Percentiles rank a stretch among this genome's conserved stretches.
phyloP scores from a whole-genome alignment of 2,113 vertebrate species.

The Macroglossus sobrinus region DNA sequence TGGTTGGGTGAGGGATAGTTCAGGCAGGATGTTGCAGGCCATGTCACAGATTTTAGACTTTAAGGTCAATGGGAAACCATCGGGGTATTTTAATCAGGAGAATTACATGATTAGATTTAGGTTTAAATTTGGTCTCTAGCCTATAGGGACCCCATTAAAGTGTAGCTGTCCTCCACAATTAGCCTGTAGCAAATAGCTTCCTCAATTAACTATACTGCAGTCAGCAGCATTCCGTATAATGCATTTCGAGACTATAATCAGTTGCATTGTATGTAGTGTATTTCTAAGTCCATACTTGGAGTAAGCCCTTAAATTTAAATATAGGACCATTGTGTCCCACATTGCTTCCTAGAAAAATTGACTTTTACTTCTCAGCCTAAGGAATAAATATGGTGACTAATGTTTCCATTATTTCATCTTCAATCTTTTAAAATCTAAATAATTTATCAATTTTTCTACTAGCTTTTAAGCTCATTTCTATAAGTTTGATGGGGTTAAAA shows the following conservation, averaged over 20 bases:
- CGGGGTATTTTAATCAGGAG: neutral
- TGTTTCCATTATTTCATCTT: constrained; percentile 32
- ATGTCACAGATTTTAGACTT: neutral
- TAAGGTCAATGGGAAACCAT: neutral
- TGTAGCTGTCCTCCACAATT: neutral
- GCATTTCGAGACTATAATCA: neutral
- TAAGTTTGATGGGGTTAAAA: constrained; percentile 44
- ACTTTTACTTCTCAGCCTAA: neutral
- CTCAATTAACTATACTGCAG: neutral
- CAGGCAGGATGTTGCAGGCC: neutral
- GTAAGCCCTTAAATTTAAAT: neutral
- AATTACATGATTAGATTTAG: neutral
- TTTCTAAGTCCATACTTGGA: constrained; percentile 13
- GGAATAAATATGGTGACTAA: neutral
- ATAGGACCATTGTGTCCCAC: neutral
- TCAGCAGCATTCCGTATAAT: neutral
- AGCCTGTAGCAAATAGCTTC: neutral
- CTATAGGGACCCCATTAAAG: neutral
- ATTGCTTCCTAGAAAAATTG: constrained; percentile 26
- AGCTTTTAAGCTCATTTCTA: neutral
- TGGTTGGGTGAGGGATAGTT: neutral
- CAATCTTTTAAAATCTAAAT: constrained; percentile 52
- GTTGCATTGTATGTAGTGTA: neutral
- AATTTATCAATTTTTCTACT: constrained; percentile 44
- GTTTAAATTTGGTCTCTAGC: neutral